Percentiles rank a stretch among this genome's conserved stretches.
These are phyloP conservation scores for Agrotis puta DNA, from an alignment of 2,888 invertebrate genomes.

Conservation along the genomic window DNA sequence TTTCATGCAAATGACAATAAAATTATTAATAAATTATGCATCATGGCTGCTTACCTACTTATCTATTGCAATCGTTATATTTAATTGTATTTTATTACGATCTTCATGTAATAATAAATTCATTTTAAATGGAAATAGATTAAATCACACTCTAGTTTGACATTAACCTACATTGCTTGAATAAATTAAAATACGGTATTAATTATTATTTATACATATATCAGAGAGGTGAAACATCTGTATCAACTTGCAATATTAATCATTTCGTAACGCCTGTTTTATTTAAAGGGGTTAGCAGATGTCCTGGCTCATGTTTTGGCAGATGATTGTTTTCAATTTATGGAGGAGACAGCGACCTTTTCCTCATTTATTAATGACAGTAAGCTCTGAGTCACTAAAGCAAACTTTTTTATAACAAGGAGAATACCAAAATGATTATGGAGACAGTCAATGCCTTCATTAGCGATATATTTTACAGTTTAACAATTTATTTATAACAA, in stretches of 20 bases:
- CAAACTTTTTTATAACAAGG: neutral
- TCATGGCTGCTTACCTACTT: constrained; percentile 33
- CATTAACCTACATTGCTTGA: constrained; percentile 66
- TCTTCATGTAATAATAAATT: constrained; percentile 37
- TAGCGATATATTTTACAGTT: no score
- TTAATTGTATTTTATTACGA: constrained; percentile 51
- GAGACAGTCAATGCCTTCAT: no score
- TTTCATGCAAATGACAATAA: constrained; percentile 41
- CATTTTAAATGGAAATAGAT: constrained; percentile 53
- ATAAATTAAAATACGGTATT: constrained; percentile 48
- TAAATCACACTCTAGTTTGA: constrained; percentile 50
- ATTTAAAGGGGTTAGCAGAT: constrained; percentile 10
- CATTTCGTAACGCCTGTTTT: constrained; percentile 11
- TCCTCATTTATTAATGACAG: neutral
- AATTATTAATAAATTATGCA: constrained; percentile 33
- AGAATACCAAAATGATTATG: neutral
- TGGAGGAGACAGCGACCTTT: neutral
- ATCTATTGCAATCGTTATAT: constrained; percentile 16
- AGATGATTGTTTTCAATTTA: constrained; percentile 1
- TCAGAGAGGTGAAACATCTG: constrained; percentile 64
- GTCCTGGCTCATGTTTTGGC: neutral
- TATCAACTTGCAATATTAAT: constrained; percentile 54
- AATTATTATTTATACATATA: constrained; percentile 54
- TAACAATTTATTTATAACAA: no score
- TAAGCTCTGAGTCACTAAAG: neutral